Base-by-base conservation (phyloP, 64 coral and sea anemone species). In the Cladopsammia gracilis region DNA sequence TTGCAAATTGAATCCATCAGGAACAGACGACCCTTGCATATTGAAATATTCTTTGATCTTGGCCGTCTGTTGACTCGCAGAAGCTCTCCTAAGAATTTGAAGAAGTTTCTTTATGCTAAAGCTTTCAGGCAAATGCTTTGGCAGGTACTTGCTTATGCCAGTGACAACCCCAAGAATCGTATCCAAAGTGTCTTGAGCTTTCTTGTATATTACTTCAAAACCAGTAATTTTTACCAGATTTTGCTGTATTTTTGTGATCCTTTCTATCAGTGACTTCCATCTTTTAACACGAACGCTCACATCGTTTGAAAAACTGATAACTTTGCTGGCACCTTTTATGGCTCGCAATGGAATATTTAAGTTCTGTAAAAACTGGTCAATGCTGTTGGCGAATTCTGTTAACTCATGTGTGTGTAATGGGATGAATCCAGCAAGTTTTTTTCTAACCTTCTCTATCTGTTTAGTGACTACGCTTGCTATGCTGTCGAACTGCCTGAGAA, bases 1-100 rank as follows among this genome's bases (percentile, higher is more conserved):
- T 71, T 95, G 93, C 20, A 92, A 71, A 10, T 58, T 68, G 71
- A 98, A 95, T 11, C 86, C 89, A 42, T 68, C 82, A 14, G 96
- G 96, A 4, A 98, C 77, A 10, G 70, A 84, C n/a, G 26, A 95
- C 20, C 13, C 96, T 16, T 95, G 2, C 20, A 89, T 89, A 1
- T 88, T 77, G 75, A 98, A 98, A 62, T 95, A 98, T 25, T 98
- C 93, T 45, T 81, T 77, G 23, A 90, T 93, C 79, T 96, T 92
- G 9, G 72, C 88, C 42, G 86, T 69, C 71, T 96, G 95, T 10
- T 81, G 59, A 47, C 76, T 76, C 14, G 92, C 73, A 18, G 85
- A 87, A 20, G 87, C 85, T 49, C 57, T 72, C 49, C 62, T 79
- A 25, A 96, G 34, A 66, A 90, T 79, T 14, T 95, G 44, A 20